These are phyloP conservation scores for Salvator merianae DNA, from an alignment of 2,113 vertebrate species.

Conservation along the genomic window DNA sequence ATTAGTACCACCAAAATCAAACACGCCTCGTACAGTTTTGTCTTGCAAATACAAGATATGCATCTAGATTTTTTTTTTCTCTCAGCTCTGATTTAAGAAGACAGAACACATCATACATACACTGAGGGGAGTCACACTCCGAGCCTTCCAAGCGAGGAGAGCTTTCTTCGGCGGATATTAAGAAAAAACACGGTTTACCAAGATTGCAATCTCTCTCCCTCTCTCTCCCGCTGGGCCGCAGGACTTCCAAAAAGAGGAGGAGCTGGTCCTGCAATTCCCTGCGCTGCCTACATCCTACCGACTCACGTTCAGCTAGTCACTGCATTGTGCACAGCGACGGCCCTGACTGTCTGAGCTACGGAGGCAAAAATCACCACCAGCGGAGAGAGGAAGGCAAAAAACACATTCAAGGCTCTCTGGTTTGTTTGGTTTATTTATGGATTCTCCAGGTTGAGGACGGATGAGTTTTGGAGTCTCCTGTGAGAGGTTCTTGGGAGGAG, in stretches of 20 bases:
- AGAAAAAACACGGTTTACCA: background rate
- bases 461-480: conserved; percentile 37
- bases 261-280: conserved; percentile 22
- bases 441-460: conserved; percentile 32
- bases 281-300: conserved; percentile 82
- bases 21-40: background rate
- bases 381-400: conserved; percentile 4
- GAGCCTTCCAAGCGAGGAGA: conserved; percentile 33
- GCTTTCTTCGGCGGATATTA: conserved; percentile 51
- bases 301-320: conserved; percentile 84
- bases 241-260: conserved; percentile 56
- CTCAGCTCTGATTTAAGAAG: conserved; percentile 37
- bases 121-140: conserved; percentile 26
- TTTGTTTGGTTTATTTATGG: conserved; percentile 18
- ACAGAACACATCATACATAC: conserved; percentile 45
- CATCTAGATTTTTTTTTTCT: background rate
- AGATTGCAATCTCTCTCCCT: background rate
- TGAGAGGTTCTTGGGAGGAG: conserved; percentile 44
- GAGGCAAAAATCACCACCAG: background rate
- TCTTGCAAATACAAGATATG: background rate
- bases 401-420: background rate
- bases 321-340: conserved; percentile 90
- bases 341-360: conserved; percentile 84
- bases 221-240: background rate
- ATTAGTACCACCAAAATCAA: background rate